Percentiles rank a stretch among this genome's conserved stretches.
Conservation (phyloP, 2,888 invertebrate species). For the Blastobasis adustella region DNA sequence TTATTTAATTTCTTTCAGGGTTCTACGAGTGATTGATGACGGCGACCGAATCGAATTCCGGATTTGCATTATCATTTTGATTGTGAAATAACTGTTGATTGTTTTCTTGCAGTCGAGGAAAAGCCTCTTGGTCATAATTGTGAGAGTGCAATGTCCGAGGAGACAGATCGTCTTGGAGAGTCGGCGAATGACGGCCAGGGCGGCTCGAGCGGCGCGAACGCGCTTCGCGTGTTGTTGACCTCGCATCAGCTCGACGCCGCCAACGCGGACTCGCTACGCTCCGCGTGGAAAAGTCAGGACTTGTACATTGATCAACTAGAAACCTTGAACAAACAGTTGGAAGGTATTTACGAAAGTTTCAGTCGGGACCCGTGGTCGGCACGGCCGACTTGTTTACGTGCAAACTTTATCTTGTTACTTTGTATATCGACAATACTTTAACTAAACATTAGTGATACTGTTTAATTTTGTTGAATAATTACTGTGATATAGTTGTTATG, state of each 20-base stretch:
- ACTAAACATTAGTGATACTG: conserved; percentile 69
- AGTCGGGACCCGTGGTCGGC: conserved; percentile 60
- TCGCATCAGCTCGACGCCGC: conserved; percentile 79
- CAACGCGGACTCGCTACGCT: conserved; percentile 78
- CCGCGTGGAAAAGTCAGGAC: conserved; percentile 85
- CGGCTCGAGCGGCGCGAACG: conserved; percentile 62
- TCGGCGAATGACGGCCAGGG: conserved; percentile 57
- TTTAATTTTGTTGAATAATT: conserved; percentile 45
- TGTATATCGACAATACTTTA: conserved; percentile 72
- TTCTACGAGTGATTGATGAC: conserved; percentile 33
- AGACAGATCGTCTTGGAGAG: conserved; percentile 65
- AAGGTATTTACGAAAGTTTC: conserved; percentile 80
- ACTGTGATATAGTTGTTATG: conserved; percentile 54
- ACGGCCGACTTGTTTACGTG: conserved; percentile 41
- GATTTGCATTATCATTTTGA: too few relatives aligned
- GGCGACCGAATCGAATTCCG: conserved; percentile 21
- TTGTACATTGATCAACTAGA: conserved; percentile 84
- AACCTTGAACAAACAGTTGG: conserved; percentile 82
- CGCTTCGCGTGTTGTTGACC: conserved; percentile 76
- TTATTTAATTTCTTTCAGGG: conserved; percentile 28
- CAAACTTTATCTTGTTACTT: conserved; percentile 52
- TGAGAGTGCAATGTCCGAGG: conserved; percentile 72
- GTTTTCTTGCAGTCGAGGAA: conserved; percentile 67
- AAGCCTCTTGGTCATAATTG: conserved; percentile 49
- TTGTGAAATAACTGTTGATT: conserved; percentile 38